A percentile compares a stretch with the other conserved stretches of the same genome.
These are phyloP conservation scores for Himalopsyche japonica DNA, from an alignment of 2,888 invertebrate species.

Conservation along the genomic window DNA sequence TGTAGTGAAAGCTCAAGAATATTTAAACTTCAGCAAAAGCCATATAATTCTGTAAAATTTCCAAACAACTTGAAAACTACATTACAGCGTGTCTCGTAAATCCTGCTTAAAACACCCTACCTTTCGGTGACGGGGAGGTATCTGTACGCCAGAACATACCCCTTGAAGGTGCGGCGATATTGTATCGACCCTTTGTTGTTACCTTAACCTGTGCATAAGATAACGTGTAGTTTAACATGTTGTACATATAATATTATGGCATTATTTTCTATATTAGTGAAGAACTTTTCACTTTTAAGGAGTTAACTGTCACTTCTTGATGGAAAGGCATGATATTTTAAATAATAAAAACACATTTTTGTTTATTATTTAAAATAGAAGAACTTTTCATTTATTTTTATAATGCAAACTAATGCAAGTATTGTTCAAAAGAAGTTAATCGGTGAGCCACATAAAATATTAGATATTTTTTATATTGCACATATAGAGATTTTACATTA, in stretches of 20 bases:
- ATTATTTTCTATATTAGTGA: too few species aligned
- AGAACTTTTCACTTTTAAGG: too few species aligned
- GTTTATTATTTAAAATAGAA: too few species aligned
- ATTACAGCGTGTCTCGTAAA: constrained; percentile 39
- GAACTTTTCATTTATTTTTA: too few species aligned
- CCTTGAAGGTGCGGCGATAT: background rate
- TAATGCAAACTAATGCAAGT: too few species aligned
- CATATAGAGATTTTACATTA: too few species aligned
- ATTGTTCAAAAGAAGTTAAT: too few species aligned
- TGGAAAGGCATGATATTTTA: too few species aligned
- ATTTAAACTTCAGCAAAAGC: background rate
- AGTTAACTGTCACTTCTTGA: too few species aligned
- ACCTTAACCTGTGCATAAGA: background rate
- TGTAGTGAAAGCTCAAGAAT: background rate
- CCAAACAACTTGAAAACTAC: constrained; percentile 38
- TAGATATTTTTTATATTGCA: too few species aligned
- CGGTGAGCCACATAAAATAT: too few species aligned
- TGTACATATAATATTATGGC: background rate
- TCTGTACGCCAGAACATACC: background rate
- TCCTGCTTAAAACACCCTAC: constrained; percentile 28
- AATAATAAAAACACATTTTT: too few species aligned
- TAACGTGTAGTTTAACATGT: background rate
- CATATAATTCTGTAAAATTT: constrained; percentile 29
- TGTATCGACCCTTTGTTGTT: background rate
- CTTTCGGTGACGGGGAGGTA: background rate